A percentile compares a stretch with the other conserved stretches of the same genome.
Evolutionary conservation across 2,888 invertebrate genomes (phyloP).

Genomic region (Resseliella maxima): DNA sequence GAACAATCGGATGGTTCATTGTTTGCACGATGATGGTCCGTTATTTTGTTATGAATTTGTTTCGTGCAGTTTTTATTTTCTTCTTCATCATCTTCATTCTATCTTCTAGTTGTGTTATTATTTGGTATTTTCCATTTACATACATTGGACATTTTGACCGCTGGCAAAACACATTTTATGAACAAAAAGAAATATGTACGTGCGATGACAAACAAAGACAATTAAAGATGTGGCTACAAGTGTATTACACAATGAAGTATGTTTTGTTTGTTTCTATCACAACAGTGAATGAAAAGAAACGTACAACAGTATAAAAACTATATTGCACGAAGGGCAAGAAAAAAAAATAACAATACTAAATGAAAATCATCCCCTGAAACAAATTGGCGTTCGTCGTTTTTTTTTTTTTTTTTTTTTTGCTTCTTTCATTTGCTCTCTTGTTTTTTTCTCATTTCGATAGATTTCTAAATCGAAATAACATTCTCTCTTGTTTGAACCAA

Average conservation of each 20-base stretch:
- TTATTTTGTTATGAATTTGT: slow-evolving; percentile 30
- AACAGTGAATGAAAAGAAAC: no score
- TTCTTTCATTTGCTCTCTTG: no score
- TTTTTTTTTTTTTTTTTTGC: no score
- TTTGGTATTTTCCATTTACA: no score
- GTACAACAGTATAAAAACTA: no score
- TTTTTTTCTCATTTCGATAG: not conserved
- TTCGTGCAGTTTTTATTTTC: not conserved
- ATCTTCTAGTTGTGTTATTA: no score
- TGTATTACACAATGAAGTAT: no score
- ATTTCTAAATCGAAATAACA: not conserved
- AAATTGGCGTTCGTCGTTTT: not conserved
- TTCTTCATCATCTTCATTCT: not conserved
- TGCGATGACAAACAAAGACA: not conserved
- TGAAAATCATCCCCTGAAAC: not conserved
- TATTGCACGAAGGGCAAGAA: not conserved
- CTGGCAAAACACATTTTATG: no score
- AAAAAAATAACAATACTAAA: not conserved
- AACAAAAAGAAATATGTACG: not conserved
- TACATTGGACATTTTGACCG: no score
- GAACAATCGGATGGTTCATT: not conserved
- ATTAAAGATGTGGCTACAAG: not conserved
- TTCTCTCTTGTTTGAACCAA: not conserved
- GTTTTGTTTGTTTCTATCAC: no score
- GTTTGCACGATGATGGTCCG: not conserved